Evolutionary conservation across 64 coral and sea anemone genomes (phyloP).

Genomic region (Montipora foliosa): DNA sequence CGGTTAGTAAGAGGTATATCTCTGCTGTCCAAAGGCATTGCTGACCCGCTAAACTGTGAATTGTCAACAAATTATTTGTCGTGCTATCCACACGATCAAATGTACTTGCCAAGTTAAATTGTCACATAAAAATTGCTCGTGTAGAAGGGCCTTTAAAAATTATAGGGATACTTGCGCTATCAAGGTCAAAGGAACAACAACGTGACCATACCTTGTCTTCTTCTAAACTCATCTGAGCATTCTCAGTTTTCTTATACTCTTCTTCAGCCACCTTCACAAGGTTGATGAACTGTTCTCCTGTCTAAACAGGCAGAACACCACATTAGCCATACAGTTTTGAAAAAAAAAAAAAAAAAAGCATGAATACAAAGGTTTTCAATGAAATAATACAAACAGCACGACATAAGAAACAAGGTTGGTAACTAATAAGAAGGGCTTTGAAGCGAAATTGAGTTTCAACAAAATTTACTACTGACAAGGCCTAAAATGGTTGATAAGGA

Average conservation of each 20-base stretch:
- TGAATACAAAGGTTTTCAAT: not conserved
- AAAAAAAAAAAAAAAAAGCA: not conserved
- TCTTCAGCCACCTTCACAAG: conserved; percentile 6
- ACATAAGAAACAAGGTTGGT: not conserved
- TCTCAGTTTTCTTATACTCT: not conserved
- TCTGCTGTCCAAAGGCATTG: too few species aligned
- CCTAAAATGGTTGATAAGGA: not conserved
- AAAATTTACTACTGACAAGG: not conserved
- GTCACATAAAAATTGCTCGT: too few species aligned
- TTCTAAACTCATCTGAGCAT: not conserved
- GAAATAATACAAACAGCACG: not conserved
- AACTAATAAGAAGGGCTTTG: not conserved
- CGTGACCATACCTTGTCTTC: conserved; percentile 6
- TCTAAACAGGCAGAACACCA: conserved; percentile 54
- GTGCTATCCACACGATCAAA: too few species aligned
- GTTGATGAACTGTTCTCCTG: conserved; percentile 43
- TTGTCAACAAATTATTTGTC: too few species aligned
- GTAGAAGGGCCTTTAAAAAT: too few species aligned
- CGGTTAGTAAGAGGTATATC: too few species aligned
- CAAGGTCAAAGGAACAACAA: not conserved
- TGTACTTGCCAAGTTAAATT: too few species aligned
- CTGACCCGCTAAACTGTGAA: too few species aligned
- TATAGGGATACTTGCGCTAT: too few species aligned
- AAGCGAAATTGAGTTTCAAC: not conserved
- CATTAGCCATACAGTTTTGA: conserved; percentile 30